Evolutionary conservation across 2,113 vertebrate species (phyloP).

Genomic region (Pungitius pungitius): DNA sequence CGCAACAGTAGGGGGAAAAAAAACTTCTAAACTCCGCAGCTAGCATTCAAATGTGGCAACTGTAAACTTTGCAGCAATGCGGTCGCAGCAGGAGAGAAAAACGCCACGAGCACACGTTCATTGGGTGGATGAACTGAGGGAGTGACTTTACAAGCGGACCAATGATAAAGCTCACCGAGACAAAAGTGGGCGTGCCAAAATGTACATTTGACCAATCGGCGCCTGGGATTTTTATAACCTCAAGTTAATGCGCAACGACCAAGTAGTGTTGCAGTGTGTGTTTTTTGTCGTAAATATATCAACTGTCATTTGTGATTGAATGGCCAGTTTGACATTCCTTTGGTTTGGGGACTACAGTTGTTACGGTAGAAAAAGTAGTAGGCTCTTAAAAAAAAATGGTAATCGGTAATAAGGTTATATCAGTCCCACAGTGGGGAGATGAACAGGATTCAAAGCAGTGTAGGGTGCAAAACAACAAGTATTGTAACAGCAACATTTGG

Average conservation of each 20-base stretch:
- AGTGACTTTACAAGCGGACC: constrained; percentile 31
- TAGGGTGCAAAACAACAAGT: no score
- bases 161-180: constrained; percentile 37
- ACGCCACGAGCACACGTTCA: constrained; percentile 24
- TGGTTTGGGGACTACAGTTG: not conserved
- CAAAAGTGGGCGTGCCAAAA: not conserved
- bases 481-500: no score
- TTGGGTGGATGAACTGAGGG: constrained; percentile 32
- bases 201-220: constrained; percentile 27
- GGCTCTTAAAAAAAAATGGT: not conserved
- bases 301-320: not conserved
- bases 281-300: not conserved
- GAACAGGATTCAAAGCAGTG: no score
- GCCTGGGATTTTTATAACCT: not conserved
- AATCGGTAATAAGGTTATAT: no score
- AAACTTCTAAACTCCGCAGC: not conserved
- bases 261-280: not conserved
- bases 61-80: constrained; percentile 57
- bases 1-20: no score
- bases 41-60: not conserved
- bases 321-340: not conserved
- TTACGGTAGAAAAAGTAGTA: not conserved
- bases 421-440: no score
- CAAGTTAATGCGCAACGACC: constrained; percentile 35
- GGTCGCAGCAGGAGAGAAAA: constrained; percentile 14